Base-by-base conservation (phyloP, 2,888 invertebrate genomes). In the Ennomos quercinarius region DNA sequence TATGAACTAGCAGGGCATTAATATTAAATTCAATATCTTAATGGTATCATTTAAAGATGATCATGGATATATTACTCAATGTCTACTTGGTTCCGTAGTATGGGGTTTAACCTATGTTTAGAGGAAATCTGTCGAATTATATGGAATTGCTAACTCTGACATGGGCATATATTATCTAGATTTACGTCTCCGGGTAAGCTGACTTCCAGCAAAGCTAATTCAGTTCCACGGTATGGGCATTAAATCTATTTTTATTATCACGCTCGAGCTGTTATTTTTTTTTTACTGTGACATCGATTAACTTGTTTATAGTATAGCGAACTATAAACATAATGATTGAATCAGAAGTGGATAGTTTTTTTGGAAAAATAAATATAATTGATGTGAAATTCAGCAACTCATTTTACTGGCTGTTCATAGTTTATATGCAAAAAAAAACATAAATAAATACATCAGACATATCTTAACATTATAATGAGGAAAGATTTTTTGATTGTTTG, bases 181-280 rank as follows among this genome's bases (percentile, higher is more conserved):
- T 64, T 63, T 60, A 63, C 42, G 46, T 50, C 45, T 48, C 45
- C 52, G 17, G 47, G 37, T 43, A 55, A 67, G 27, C 58, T 59
- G 47, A 57, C 68, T 63, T 66, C 57, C 57, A 58, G 62, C 65
- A 61, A 64, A 51, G 52, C 66, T 52, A 68, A 71, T 68, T 65
- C 48, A 49, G 68, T 70, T 71, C 66, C 62, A 71, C 60, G 64
- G 61, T 13, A 54, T 12, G 50, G 50, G 8, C 27, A 36, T 38
- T 39, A 36, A 38, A 43, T 35, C 41, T 47, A 44, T 39, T 34
- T 56, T 54, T 48, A 39, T 35, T 0, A 27, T 43, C 38, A 11
- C 13, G 10, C 27, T 43, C 47, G 57, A 58, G 27, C 27, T 53
- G 34, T 39, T 35, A 36, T 36, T 58, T 13, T 51, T 13, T 51